These are phyloP conservation scores for Hydropsyche betteni DNA, from an alignment of 2,888 invertebrate species.

Conservation along the genomic window DNA sequence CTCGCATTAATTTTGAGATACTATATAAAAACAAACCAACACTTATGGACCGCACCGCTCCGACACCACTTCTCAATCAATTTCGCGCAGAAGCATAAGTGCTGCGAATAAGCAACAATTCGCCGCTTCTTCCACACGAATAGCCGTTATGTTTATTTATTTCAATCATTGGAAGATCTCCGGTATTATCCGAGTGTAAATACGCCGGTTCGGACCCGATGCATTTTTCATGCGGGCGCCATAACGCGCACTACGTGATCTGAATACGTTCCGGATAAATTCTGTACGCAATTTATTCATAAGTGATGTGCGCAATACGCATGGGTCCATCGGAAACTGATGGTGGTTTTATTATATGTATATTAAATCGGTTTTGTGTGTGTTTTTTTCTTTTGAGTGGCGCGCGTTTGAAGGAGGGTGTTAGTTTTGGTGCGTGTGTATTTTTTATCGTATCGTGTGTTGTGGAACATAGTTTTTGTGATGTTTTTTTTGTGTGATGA, in stretches of 20 bases:
- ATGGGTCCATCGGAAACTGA: no score
- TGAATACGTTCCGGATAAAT: conserved; percentile 25
- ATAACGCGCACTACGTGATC: conserved; percentile 34
- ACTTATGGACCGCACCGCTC: no score
- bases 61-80: conserved; percentile 1
- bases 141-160: conserved; percentile 17
- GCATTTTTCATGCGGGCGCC: conserved; percentile 16
- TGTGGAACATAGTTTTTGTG: no score
- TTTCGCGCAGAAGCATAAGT: neutral
- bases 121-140: neutral
- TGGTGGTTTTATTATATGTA: no score
- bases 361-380: no score
- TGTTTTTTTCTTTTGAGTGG: no score
- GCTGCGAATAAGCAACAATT: conserved; percentile 18
- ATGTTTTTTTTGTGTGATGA: no score
- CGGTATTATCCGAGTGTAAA: conserved; percentile 5
- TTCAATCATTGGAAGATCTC: conserved; percentile 18
- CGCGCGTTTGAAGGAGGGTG: no score
- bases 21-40: no score
- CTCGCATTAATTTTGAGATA: no score
- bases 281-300: conserved; percentile 19
- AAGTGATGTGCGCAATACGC: conserved; percentile 17
- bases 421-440: no score
- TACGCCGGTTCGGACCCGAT: conserved; percentile 10
- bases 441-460: no score